These are phyloP conservation scores for Gallirallus australis DNA, from an alignment of 2,797 vertebrate genomes.

Conservation along the genomic window DNA sequence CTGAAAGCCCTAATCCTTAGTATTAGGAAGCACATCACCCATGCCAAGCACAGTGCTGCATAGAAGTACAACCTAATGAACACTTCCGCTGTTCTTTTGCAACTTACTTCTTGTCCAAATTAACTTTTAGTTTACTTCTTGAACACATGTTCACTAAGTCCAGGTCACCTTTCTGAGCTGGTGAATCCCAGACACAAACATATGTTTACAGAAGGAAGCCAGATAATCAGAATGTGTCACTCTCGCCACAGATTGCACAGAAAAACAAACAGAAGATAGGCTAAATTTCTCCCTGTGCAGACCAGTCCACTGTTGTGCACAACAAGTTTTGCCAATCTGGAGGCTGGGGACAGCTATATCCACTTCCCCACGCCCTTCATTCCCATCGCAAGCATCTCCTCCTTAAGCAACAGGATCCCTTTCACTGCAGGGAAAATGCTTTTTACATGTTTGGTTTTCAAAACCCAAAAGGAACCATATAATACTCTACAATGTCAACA, in stretches of 20 bases:
- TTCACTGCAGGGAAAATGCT: background rate
- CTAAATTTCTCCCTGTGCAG: background rate
- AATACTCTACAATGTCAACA: background rate
- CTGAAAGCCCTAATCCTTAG: background rate
- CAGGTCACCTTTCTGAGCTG: rapidly evolving
- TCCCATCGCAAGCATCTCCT: background rate
- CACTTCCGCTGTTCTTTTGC: background rate
- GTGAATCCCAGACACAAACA: background rate
- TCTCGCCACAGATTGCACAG: background rate
- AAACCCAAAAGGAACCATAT: background rate
- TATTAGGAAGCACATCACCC: background rate
- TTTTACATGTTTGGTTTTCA: background rate
- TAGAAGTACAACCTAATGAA: background rate
- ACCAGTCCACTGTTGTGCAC: background rate
- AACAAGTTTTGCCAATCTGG: background rate
- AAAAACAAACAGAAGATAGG: background rate
- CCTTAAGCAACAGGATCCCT: background rate
- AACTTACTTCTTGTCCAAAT: background rate
- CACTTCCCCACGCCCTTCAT: background rate
- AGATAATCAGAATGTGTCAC: background rate
- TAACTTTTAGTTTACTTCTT: background rate
- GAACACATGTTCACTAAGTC: background rate
- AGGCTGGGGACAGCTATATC: background rate
- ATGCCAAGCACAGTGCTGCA: background rate
- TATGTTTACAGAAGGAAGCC: background rate